Evolutionary conservation across 2,113 vertebrate genomes (phyloP).

Genomic region (Megaceryle maxima): DNA sequence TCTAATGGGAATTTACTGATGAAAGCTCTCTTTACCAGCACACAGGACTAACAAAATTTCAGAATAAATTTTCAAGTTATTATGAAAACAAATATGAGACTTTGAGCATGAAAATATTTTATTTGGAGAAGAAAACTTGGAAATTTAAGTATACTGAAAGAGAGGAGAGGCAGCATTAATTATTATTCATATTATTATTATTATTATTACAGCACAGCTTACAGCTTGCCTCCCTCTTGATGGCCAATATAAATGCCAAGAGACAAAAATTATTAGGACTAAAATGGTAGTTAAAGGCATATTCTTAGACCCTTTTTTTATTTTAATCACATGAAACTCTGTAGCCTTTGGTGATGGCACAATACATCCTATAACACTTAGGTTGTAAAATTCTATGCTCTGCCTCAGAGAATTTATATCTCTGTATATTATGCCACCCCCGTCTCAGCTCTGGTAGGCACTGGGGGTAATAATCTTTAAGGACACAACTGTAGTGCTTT

Average conservation of each 20-base stretch:
- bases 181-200: constrained; percentile 71
- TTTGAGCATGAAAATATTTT: constrained; percentile 6
- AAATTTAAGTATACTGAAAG: constrained; percentile 20
- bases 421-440: constrained; percentile 63
- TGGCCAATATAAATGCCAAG: constrained; percentile 73
- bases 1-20: constrained; percentile 45
- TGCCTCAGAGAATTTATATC: constrained; percentile 77
- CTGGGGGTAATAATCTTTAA: constrained; percentile 72
- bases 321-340: constrained; percentile 76
- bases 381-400: constrained; percentile 76
- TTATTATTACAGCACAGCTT: constrained; percentile 58
- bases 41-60: constrained; percentile 21
- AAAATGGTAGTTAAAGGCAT: constrained; percentile 77
- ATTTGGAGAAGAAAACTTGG: constrained; percentile 29
- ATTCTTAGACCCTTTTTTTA: constrained; percentile 69
- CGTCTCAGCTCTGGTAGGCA: constrained; percentile 62
- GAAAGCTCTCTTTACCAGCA: background rate
- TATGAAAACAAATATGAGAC: constrained; percentile 24
- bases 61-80: constrained; percentile 31
- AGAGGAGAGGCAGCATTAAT: constrained; percentile 42
- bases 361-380: constrained; percentile 76
- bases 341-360: constrained; percentile 76
- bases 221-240: constrained; percentile 57
- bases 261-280: constrained; percentile 74
- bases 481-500: constrained; percentile 34